A percentile compares a stretch with the other conserved stretches of the same genome.
Conservation (phyloP, 1,140 invertebrate genomes). For the Hycleus phaleratus region DNA sequence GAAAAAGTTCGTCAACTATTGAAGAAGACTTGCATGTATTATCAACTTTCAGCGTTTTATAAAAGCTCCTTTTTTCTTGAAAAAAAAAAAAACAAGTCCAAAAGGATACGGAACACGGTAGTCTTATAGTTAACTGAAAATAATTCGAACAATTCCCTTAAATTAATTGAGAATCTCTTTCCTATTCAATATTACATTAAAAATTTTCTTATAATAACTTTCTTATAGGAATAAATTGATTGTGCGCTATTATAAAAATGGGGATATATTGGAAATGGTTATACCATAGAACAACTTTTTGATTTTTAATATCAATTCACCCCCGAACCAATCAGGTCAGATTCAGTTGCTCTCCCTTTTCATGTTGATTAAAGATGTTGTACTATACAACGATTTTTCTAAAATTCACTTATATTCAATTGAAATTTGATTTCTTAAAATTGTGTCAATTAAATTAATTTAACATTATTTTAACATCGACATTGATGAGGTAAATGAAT, state of each 20-base stretch:
- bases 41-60: slow-evolving; percentile 28
- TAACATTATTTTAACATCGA: too few relatives aligned
- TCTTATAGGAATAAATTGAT: too few relatives aligned
- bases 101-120: slow-evolving; percentile 10
- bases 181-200: slow-evolving; percentile 3
- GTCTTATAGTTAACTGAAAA: slow-evolving; percentile 2
- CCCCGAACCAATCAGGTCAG: slow-evolving; percentile 10
- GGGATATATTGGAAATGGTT: too few relatives aligned
- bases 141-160: neutral
- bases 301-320: slow-evolving; percentile 8
- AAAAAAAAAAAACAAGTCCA: neutral
- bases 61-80: slow-evolving; percentile 15
- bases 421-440: too few relatives aligned
- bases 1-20: slow-evolving; percentile 35
- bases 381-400: too few relatives aligned
- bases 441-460: too few relatives aligned
- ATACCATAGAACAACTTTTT: neutral
- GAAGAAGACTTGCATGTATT: slow-evolving; percentile 32
- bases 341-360: neutral
- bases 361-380: too few relatives aligned
- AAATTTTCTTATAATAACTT: slow-evolving; percentile 2
- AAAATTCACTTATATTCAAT: too few relatives aligned
- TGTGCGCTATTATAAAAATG: too few relatives aligned
- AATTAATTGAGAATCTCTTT: slow-evolving; percentile 6
- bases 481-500: too few relatives aligned